Conservation (phyloP, 1,140 invertebrate species). For the Portunus trituberculatus region DNA sequence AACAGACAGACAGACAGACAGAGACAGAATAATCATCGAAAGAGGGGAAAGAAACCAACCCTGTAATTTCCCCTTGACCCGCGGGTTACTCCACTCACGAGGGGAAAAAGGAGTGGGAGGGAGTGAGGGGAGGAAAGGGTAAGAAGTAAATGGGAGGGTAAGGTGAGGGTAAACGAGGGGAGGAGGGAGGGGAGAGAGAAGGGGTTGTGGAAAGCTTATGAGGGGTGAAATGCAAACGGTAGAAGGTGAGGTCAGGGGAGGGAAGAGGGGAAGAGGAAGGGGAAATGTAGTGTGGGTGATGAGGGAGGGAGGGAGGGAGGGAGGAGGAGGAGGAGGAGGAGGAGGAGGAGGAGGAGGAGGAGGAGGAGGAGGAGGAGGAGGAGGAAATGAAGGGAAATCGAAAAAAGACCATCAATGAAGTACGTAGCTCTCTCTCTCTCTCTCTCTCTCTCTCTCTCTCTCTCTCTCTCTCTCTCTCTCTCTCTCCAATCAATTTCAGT, state of each 20-base stretch:
- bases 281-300: not conserved
- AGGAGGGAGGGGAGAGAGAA: not conserved
- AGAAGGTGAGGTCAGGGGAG: not conserved
- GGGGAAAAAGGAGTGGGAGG: not conserved
- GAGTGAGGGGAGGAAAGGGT: not conserved
- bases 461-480: not conserved
- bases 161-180: not conserved
- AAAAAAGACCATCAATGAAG: not conserved
- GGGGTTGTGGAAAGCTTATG: too few relatives aligned
- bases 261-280: not conserved
- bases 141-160: not conserved
- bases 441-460: not conserved
- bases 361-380: not conserved
- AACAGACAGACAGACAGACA: slow-evolving; percentile 39
- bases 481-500: not conserved
- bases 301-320: not conserved
- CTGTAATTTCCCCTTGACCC: not conserved
- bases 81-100: not conserved
- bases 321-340: not conserved
- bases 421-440: not conserved
- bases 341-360: too few relatives aligned
- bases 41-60: not conserved
- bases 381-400: not conserved
- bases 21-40: not conserved
- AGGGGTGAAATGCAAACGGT: not conserved